A percentile compares a stretch with the other conserved stretches of the same genome.
phyloP scores from a whole-genome alignment of 1,140 invertebrate species.

The Hypsibius dujardini region DNA sequence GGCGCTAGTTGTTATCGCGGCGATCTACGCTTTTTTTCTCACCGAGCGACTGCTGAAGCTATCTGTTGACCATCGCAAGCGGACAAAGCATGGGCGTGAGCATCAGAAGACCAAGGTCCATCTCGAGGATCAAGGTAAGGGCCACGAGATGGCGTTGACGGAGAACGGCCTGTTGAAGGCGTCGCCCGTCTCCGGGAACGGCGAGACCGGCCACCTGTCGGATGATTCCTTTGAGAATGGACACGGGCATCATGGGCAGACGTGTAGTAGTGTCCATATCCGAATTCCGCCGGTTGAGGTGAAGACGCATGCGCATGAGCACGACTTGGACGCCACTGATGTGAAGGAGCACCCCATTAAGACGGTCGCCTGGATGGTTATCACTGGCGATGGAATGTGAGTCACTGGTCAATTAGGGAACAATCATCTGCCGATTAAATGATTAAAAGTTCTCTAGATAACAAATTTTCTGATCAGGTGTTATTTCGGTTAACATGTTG shows the following conservation, averaged over 20 bases:
- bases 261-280: background rate
- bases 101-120: background rate
- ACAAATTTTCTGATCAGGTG: too few relatives aligned
- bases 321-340: background rate
- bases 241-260: background rate
- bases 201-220: too few relatives aligned
- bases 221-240: background rate
- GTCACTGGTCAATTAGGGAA: background rate
- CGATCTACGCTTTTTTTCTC: background rate
- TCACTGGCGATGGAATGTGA: conserved; percentile 42
- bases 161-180: too few relatives aligned
- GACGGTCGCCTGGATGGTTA: conserved; percentile 53
- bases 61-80: background rate
- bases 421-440: too few relatives aligned
- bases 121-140: too few relatives aligned
- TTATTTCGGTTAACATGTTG: too few relatives aligned
- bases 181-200: too few relatives aligned
- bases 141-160: too few relatives aligned
- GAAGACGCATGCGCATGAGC: background rate
- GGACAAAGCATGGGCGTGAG: background rate
- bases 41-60: background rate
- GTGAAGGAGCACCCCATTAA: conserved; percentile 31
- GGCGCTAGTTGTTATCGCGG: conserved; percentile 1
- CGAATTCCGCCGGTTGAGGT: background rate
- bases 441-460: too few relatives aligned